Percentiles rank a stretch among this genome's conserved stretches.
Conservation (phyloP, 2,113 vertebrate genomes). For the Balaenoptera acutorostrata region DNA sequence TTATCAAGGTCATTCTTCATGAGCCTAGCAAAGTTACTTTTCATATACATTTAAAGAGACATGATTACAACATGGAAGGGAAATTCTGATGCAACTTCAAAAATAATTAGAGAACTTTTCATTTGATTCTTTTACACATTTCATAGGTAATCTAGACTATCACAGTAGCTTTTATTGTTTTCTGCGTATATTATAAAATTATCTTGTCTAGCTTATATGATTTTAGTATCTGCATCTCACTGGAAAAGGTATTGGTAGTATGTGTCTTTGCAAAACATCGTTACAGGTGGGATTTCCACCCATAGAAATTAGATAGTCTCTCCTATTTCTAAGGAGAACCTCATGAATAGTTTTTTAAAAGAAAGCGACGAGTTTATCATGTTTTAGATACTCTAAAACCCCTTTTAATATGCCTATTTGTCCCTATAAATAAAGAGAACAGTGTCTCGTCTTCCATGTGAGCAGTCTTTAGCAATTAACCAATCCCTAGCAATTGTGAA, state of each 20-base stretch:
- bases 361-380: not conserved
- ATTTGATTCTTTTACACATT: not conserved
- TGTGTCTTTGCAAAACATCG: not conserved
- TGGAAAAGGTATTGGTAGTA: not conserved
- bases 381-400: not conserved
- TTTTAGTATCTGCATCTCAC: not conserved
- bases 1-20: not conserved
- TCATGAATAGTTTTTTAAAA: not conserved
- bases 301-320: not conserved
- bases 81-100: not conserved
- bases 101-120: slow-evolving; percentile 14
- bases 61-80: not conserved
- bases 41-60: not conserved
- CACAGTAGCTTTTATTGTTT: slow-evolving; percentile 9
- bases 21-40: not conserved
- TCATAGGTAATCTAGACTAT: not conserved
- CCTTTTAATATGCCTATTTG: not conserved
- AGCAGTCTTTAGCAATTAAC: not conserved
- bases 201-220: not conserved
- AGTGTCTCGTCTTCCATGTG: not conserved
- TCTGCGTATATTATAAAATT: not conserved
- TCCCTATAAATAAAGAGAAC: not conserved
- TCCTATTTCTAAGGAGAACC: not conserved
- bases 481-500: not conserved
- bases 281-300: not conserved